Evolutionary conservation across 2,888 invertebrate genomes (phyloP).

Genomic region (Stramonita haemastoma): DNA sequence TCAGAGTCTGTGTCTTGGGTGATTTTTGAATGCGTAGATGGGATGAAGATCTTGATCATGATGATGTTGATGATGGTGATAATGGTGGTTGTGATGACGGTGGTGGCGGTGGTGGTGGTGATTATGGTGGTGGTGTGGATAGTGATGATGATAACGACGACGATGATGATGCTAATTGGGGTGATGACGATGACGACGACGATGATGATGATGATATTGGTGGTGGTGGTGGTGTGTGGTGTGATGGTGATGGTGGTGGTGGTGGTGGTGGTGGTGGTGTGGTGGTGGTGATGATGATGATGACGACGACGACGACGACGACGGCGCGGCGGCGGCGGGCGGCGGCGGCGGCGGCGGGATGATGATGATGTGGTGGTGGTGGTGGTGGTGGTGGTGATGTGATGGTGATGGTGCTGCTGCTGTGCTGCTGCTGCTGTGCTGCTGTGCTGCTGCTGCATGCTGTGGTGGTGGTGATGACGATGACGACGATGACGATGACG

Average conservation of each 20-base stretch:
- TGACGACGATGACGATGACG: not conserved
- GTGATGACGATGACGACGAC: slow-evolving; percentile 4
- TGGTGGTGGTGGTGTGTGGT: not conserved
- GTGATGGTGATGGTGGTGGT: not conserved
- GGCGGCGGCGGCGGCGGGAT: not conserved
- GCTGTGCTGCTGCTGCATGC: no score
- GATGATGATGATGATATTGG: slow-evolving; percentile 20
- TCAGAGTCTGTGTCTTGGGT: not conserved
- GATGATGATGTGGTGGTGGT: not conserved
- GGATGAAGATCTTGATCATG: no score
- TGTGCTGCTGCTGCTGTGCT: no score
- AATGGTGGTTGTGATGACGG: not conserved
- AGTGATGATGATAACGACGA: not conserved
- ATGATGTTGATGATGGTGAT: no score
- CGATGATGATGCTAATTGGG: not conserved
- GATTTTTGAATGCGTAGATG: not conserved
- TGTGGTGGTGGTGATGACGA: slow-evolving; percentile 21
- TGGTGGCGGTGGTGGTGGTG: not conserved
- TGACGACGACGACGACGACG: slow-evolving; percentile 1
- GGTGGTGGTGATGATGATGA: not conserved
- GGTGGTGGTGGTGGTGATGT: slow-evolving; percentile 80
- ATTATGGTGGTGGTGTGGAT: not conserved
- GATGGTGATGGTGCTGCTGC: slow-evolving; percentile 89
- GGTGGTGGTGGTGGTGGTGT: not conserved
- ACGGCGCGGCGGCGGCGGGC: not conserved